phyloP scores from a whole-genome alignment of 2,888 invertebrate species.

The Myathropa florea region DNA sequence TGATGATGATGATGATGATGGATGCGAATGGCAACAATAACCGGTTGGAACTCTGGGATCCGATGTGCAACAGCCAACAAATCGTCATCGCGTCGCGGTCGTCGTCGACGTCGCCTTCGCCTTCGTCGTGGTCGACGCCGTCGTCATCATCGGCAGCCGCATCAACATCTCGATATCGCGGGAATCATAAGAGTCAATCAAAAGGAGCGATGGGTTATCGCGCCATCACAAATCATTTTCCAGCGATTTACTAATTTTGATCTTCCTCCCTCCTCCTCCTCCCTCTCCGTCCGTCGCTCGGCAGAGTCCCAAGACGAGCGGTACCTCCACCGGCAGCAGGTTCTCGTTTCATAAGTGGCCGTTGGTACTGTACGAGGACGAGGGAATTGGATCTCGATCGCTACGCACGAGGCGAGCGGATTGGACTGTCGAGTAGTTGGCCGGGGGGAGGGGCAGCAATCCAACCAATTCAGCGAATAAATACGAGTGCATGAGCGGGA shows the following conservation, averaged over 20 bases:
- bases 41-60: slow-evolving; percentile 56
- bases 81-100: slow-evolving; percentile 58
- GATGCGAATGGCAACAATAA: slow-evolving; percentile 66
- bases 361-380: slow-evolving; percentile 4
- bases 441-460: slow-evolving; percentile 13
- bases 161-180: slow-evolving; percentile 63
- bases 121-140: slow-evolving; percentile 13
- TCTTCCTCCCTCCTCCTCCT: slow-evolving; percentile 2
- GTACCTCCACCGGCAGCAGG: slow-evolving; percentile 42
- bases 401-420: slow-evolving; percentile 42
- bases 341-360: slow-evolving; percentile 54
- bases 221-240: slow-evolving; percentile 71
- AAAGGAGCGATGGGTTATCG: slow-evolving; percentile 71
- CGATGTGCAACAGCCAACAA: slow-evolving; percentile 68
- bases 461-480: slow-evolving; percentile 69
- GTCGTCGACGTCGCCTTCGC: slow-evolving; percentile 7
- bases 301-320: background rate
- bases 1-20: slow-evolving; percentile 57
- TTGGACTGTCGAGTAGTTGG: background rate
- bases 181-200: slow-evolving; percentile 66
- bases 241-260: slow-evolving; percentile 71
- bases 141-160: slow-evolving; percentile 58
- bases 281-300: background rate
- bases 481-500: slow-evolving; percentile 55
- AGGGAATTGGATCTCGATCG: slow-evolving; percentile 62